Evolutionary conservation across 2,113 vertebrate species (phyloP).

Genomic region (Melanerpes aurifrons): DNA sequence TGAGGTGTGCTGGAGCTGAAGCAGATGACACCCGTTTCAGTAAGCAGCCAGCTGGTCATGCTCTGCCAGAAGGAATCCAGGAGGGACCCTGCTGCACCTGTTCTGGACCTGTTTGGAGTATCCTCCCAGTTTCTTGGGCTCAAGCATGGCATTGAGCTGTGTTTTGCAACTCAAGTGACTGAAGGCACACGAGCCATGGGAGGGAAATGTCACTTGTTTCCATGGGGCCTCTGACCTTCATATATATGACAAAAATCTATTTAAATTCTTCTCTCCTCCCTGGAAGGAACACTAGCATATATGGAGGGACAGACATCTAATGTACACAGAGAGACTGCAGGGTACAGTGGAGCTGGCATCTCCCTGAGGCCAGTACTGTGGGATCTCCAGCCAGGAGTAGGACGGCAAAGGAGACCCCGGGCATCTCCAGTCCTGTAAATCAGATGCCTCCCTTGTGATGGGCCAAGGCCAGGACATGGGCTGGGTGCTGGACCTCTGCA

Average conservation of each 20-base stretch:
- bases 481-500: too few relatives aligned
- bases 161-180: not conserved
- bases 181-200: not conserved
- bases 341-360: not conserved
- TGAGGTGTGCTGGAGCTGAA: not conserved
- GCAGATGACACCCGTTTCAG: not conserved
- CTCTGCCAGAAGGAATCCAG: not conserved
- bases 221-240: not conserved
- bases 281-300: not conserved
- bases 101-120: not conserved
- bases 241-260: rapidly evolving
- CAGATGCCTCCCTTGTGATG: not conserved
- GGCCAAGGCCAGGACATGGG: not conserved
- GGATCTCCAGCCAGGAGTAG: not conserved
- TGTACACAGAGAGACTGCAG: not conserved
- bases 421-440: not conserved
- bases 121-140: not conserved
- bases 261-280: not conserved
- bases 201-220: not conserved
- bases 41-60: not conserved
- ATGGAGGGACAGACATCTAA: not conserved
- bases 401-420: not conserved
- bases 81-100: rapidly evolving
- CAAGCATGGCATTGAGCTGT: not conserved
- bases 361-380: not conserved